A percentile compares a stretch with the other conserved stretches of the same genome.
These are phyloP conservation scores for Rousettus leschenaultii DNA, from an alignment of 2,113 vertebrate genomes.

Conservation along the genomic window DNA sequence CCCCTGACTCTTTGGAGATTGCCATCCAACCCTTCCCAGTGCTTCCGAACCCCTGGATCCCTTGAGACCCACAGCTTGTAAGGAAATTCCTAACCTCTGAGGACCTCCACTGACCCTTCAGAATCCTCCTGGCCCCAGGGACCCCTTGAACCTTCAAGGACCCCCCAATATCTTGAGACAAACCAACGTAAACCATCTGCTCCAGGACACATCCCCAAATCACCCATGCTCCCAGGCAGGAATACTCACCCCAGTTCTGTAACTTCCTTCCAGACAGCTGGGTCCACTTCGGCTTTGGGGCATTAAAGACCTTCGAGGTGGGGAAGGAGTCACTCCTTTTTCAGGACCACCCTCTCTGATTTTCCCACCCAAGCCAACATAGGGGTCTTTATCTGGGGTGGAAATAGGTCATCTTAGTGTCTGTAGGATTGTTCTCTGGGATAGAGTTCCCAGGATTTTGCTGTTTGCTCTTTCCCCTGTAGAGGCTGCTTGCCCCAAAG, in stretches of 20 bases:
- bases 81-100: neutral
- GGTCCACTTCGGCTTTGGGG: conserved; percentile 93
- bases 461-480: neutral
- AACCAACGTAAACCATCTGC: neutral
- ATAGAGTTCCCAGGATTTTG: neutral
- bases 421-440: neutral
- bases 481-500: neutral
- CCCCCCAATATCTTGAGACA: neutral
- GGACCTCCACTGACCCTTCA: neutral
- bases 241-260: conserved; percentile 89
- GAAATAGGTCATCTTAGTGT: neutral
- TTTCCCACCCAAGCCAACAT: neutral
- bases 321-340: neutral
- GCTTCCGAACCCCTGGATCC: neutral
- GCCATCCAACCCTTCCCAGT: neutral
- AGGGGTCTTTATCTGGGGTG: neutral
- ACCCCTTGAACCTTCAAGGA: neutral
- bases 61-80: neutral
- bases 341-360: neutral
- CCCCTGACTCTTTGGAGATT: neutral
- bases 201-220: conserved; percentile 26
- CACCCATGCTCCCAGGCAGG: conserved; percentile 71
- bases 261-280: conserved; percentile 89
- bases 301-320: conserved; percentile 83
- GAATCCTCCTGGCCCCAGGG: neutral